A percentile compares a stretch with the other conserved stretches of the same genome.
phyloP scores from a whole-genome alignment of 2,888 invertebrate species.

The Scelioninae gen. 1 region DNA sequence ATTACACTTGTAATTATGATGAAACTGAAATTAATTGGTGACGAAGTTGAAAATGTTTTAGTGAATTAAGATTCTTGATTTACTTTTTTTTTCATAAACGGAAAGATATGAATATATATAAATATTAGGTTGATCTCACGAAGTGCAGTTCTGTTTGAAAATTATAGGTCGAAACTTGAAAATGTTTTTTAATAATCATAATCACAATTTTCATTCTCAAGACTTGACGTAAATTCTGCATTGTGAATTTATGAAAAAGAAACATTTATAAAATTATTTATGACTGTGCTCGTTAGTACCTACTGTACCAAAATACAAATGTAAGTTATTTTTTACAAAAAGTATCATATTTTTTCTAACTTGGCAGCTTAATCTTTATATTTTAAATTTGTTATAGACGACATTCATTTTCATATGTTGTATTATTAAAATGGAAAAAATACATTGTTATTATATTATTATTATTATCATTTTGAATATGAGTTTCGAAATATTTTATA shows the following conservation, averaged over 20 bases:
- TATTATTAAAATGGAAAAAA: too few relatives aligned
- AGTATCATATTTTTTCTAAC: too few relatives aligned
- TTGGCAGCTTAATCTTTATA: too few relatives aligned
- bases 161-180: conserved; percentile 5
- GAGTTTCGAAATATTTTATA: too few relatives aligned
- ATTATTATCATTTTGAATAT: too few relatives aligned
- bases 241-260: neutral
- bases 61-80: too few relatives aligned
- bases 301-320: neutral
- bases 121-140: too few relatives aligned
- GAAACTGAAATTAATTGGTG: neutral
- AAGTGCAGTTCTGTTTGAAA: neutral
- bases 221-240: conserved; percentile 4
- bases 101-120: neutral
- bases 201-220: conserved; percentile 5
- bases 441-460: too few relatives aligned
- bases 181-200: conserved; percentile 5
- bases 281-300: neutral
- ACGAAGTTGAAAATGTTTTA: neutral
- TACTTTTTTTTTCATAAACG: neutral
- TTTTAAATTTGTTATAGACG: too few relatives aligned
- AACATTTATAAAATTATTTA: conserved; percentile 26
- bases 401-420: too few relatives aligned
- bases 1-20: neutral
- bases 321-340: neutral